A percentile compares a stretch with the other conserved stretches of the same genome.
These are phyloP conservation scores for Conomelus anceps DNA, from an alignment of 2,888 invertebrate species.

Conservation along the genomic window DNA sequence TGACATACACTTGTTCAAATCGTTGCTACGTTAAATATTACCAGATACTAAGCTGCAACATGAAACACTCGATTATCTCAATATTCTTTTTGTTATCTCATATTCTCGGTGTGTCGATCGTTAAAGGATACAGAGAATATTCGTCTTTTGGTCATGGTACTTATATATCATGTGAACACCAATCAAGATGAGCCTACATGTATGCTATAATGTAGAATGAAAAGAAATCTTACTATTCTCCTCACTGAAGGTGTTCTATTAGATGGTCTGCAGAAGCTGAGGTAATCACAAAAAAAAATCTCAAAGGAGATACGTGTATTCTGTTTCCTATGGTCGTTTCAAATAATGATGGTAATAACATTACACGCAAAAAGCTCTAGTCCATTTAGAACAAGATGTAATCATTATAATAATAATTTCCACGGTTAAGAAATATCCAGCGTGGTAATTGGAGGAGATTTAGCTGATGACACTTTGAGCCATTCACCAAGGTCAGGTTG, in stretches of 20 bases:
- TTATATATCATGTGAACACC: not conserved
- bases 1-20: not conserved
- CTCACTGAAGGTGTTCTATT: not conserved
- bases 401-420: not conserved
- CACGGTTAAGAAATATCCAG: not conserved
- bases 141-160: not conserved
- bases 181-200: not conserved
- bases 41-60: not conserved
- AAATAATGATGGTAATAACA: not conserved
- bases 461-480: not conserved
- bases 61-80: not conserved
- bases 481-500: not conserved
- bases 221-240: not conserved
- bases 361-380: not conserved
- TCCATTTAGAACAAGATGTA: not conserved
- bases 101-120: not conserved
- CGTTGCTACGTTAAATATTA: not conserved
- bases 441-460: not conserved
- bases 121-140: not conserved
- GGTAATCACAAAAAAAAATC: no score
- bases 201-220: not conserved
- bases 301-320: not conserved
- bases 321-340: not conserved
- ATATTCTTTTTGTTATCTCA: not conserved
- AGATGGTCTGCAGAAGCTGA: not conserved